Evolutionary conservation across 2,797 vertebrate species (phyloP).

Genomic region (Octomys mimax): DNA sequence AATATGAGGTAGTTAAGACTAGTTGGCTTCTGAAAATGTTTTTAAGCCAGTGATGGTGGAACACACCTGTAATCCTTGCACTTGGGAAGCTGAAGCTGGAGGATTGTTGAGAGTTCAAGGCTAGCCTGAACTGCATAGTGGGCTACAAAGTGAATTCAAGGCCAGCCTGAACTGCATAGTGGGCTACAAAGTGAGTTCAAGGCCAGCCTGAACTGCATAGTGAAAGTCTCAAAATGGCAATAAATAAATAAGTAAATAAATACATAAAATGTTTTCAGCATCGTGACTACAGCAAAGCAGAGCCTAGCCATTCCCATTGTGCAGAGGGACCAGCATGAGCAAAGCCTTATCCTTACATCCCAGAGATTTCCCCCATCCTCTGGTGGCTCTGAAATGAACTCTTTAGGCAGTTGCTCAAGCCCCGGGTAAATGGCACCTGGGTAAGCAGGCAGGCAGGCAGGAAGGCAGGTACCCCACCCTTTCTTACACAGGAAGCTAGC

Average conservation of each 20-base stretch:
- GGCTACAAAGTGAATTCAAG: too few species aligned
- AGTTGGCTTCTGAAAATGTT: slow-evolving; percentile 44
- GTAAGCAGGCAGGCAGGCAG: slow-evolving; percentile 73
- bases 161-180: too few species aligned
- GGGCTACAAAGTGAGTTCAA: too few species aligned
- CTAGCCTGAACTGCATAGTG: too few species aligned
- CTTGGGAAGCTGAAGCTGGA: too few species aligned
- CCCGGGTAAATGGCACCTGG: slow-evolving; percentile 64
- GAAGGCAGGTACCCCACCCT: slow-evolving; percentile 81
- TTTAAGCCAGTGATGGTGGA: neutral
- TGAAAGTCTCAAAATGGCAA: too few species aligned
- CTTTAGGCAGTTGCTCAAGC: slow-evolving; percentile 68
- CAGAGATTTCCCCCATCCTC: neutral
- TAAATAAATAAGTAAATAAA: too few species aligned
- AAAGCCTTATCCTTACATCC: neutral
- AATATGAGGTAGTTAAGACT: slow-evolving; percentile 15
- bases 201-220: too few species aligned
- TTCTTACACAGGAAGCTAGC: slow-evolving; percentile 81
- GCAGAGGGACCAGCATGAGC: slow-evolving; percentile 32
- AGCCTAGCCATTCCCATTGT: neutral
- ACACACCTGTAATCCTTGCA: too few species aligned
- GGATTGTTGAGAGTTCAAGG: too few species aligned
- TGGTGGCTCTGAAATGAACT: slow-evolving; percentile 67
- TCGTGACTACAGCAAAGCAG: slow-evolving; percentile 52
- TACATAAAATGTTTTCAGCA: neutral